Conservation (phyloP, 2,113 vertebrate genomes). For the Petromus typicus region DNA sequence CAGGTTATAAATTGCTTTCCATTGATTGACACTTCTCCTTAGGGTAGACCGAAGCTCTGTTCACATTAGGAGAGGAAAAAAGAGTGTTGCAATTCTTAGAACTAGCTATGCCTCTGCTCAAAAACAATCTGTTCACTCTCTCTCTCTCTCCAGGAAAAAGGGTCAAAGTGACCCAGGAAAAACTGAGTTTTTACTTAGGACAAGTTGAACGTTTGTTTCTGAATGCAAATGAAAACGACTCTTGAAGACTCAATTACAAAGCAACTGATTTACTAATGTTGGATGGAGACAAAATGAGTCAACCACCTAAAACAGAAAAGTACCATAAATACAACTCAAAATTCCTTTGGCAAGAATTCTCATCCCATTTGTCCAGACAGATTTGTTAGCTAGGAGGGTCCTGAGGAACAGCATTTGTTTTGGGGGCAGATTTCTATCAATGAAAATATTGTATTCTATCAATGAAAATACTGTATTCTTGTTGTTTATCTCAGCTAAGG, state of each 20-base stretch:
- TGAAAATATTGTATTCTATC: slow-evolving; percentile 69
- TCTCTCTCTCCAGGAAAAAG: neutral
- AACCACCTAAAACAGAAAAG: slow-evolving; percentile 66
- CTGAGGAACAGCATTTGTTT: slow-evolving; percentile 69
- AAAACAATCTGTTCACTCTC: slow-evolving; percentile 42
- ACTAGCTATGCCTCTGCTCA: neutral
- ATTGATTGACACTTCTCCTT: neutral
- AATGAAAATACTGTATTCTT: slow-evolving; percentile 67
- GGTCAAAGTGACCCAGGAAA: slow-evolving; percentile 63
- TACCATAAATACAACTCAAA: slow-evolving; percentile 61
- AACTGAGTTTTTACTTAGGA: slow-evolving; percentile 58
- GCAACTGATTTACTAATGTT: slow-evolving; percentile 66
- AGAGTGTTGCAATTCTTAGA: neutral
- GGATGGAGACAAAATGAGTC: slow-evolving; percentile 68
- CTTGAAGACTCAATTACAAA: slow-evolving; percentile 66
- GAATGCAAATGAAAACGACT: slow-evolving; percentile 65
- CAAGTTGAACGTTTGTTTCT: slow-evolving; percentile 62
- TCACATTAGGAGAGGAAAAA: neutral
- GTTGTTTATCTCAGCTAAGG: slow-evolving; percentile 53
- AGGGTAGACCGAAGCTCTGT: neutral
- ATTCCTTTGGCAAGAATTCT: slow-evolving; percentile 59
- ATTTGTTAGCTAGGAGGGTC: slow-evolving; percentile 56
- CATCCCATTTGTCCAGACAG: slow-evolving; percentile 70
- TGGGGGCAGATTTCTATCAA: slow-evolving; percentile 55
- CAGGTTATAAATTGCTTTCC: neutral